Evolutionary conservation across 2,888 invertebrate genomes (phyloP), one percentile per base, ranked within the genome.

Genomic region (Argynnis bischoffii): DNA sequence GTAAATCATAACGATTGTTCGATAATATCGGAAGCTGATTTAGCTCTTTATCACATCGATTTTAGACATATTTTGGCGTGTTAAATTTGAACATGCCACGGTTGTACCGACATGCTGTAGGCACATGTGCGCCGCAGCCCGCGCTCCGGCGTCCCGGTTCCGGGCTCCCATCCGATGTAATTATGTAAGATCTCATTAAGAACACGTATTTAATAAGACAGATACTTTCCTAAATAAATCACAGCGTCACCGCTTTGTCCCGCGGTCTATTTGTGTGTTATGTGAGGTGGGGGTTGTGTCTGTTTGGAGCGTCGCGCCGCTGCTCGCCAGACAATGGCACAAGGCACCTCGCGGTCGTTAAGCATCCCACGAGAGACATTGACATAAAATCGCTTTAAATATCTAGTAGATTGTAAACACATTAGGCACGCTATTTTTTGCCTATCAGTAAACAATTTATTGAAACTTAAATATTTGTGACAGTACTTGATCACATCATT

Each of bases 141-240:
- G 35, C 21, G 55, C 46, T 46, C 63, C 35, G 55, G 46, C 61
- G 53, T 60, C 64, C 68, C 67, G 63, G 72, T 71, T 72, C 74
- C 72, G 73, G 72, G 67, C 69, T 72, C 68, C 65, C 69, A 63
- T 64, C 64, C 67, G 65, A 69, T 69, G 70, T 72, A 69, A 72
- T 75, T 75, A 73, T 67, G 65, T 54, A 63, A 68, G 65, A 71
- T 71, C 72, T 72, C 73, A 73, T 74, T 74, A 74, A 64, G 70
- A 48, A 47, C 60, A 66, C 67, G 57, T 70, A 69, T 67, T 68
- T 72, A 73, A 74, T 71, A 71, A 70, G 72, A 74, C 71, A 69
- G 59, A 71, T 72, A 68, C 64, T 61, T 72, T 64, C 66, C 70
- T 56, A 48, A 41, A 69, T 73, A 71, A 69, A 73, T 74, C 61